phyloP scores from a whole-genome alignment of 2,797 vertebrate species.

The Rhodeus uyekii region DNA sequence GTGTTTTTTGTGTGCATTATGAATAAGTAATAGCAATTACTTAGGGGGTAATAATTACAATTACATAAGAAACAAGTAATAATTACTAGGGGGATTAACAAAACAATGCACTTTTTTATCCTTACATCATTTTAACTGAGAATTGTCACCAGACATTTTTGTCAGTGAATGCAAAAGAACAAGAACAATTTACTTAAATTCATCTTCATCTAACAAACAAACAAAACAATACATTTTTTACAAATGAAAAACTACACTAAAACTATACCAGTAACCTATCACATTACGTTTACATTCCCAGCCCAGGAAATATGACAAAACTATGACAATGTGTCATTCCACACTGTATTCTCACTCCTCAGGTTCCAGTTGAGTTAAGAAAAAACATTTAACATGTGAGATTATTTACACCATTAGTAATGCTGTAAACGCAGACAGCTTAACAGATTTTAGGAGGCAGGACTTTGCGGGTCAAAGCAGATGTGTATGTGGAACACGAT shows the following conservation, averaged over 20 bases:
- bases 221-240: not conserved
- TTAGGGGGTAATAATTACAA: too few species aligned
- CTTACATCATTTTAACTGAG: not conserved
- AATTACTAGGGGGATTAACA: too few species aligned
- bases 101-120: too few species aligned
- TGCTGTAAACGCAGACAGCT: conserved; percentile 43
- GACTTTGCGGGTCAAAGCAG: conserved; percentile 42
- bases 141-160: not conserved
- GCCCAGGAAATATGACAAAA: conserved; percentile 30
- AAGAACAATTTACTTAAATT: not conserved
- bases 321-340: not conserved
- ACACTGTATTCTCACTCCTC: conserved; percentile 8
- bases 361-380: conserved; percentile 39
- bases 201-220: not conserved
- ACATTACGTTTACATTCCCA: not conserved
- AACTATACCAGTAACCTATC: not conserved
- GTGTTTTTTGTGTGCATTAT: too few species aligned
- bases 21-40: too few species aligned
- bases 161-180: not conserved
- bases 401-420: conserved; percentile 42
- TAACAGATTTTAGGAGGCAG: conserved; percentile 26
- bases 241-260: not conserved
- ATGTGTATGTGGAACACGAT: conserved; percentile 37
- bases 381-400: conserved; percentile 8
- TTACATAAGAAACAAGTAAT: too few species aligned